Evolutionary conservation across 2,113 vertebrate genomes (phyloP), one percentile per base, ranked within the genome.

Genomic region (Mustela nigripes): DNA sequence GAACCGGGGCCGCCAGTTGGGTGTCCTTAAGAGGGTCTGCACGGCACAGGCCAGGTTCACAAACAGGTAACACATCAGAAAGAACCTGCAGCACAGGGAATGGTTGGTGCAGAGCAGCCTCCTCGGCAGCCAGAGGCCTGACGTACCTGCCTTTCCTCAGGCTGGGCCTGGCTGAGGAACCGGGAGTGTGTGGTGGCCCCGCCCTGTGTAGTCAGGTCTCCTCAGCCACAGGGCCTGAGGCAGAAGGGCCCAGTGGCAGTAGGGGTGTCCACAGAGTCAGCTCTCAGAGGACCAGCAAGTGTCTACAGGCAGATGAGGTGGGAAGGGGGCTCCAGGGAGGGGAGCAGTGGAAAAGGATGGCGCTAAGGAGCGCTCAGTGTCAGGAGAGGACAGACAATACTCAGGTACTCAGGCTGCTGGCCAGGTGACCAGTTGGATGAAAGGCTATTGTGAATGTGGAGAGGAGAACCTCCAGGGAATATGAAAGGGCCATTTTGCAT

Each of bases 31-130:
- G 48, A 99, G 99, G 0, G 99, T 99, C 98, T 99, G 99, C 22
- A 99, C 99, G 1, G 99, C 99, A 98, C 99, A 99, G 0, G 99
- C 99, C 73, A 99, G 98, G 98, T 99, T 99, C 94, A 99, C 99
- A 97, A 99, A 99, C 89, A 99, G 99, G 98, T 99, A 99, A 94
- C 99, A 99, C 99, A 99, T 99, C 98, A 99, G 96, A 98, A 99
- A 99, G 98, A 99, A 99, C 99, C 99, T 99, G 98, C 65, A 60
- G 94, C 60, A 96, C 92, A 93, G 91, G 87, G 81, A 86, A 11
- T 33, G 24, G 60, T 12, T 56, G 95, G 94, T 58, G 50, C 24
- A 80, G 26, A 84, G 76, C 0, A 0, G 48, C 79, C 71, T 53
- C 69, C 62, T 82, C 28, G 56, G 62, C 48, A 48, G 14, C 50